phyloP scores from a whole-genome alignment of 2,797 vertebrate species.

The Cephalopachus bancanus region DNA sequence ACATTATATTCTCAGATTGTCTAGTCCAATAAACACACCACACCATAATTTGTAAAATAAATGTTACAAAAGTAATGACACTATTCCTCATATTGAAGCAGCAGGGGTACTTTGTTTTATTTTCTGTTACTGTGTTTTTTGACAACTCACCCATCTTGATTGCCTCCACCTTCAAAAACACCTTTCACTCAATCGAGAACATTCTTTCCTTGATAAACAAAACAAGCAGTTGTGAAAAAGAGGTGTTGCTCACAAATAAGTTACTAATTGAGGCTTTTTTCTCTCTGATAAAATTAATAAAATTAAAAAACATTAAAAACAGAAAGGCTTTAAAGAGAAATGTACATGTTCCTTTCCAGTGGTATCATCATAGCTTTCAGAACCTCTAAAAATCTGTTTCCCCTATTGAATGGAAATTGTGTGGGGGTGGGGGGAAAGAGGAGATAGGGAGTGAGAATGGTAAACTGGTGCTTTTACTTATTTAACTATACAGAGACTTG shows the following conservation, averaged over 20 bases:
- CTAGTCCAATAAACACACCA: background rate
- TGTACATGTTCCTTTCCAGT: background rate
- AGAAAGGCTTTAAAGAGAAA: background rate
- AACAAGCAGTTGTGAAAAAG: conserved; percentile 45
- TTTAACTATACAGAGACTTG: background rate
- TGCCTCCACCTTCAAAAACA: conserved; percentile 44
- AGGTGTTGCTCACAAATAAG: conserved; percentile 43
- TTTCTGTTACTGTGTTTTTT: background rate
- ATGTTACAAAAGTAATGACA: background rate
- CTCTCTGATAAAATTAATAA: background rate
- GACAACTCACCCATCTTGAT: conserved; percentile 11
- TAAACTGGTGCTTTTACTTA: background rate
- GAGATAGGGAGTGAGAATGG: background rate
- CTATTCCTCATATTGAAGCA: background rate
- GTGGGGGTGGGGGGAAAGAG: background rate
- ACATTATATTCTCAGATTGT: background rate
- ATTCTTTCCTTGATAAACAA: conserved; percentile 41
- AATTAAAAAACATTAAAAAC: background rate
- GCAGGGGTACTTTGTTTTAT: background rate
- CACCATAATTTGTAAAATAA: background rate
- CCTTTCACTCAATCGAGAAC: conserved; percentile 58
- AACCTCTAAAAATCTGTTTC: background rate
- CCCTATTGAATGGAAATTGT: background rate
- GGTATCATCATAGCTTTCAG: background rate
- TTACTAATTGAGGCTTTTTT: background rate